phyloP scores from a whole-genome alignment of 1,140 invertebrate species.

The Xylocopa sonorina region DNA sequence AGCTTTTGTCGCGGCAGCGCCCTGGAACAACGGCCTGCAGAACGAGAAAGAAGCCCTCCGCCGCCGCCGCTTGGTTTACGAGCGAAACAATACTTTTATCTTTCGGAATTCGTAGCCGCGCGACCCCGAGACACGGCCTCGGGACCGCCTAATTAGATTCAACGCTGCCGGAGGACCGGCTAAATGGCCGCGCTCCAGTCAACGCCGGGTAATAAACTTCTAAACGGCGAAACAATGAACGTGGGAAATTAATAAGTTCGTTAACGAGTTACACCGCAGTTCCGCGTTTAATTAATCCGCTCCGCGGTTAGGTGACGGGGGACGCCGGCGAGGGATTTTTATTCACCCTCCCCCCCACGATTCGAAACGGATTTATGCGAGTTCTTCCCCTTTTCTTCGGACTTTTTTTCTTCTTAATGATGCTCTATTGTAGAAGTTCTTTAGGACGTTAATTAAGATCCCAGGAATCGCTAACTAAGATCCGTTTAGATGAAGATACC shows the following conservation, averaged over 20 bases:
- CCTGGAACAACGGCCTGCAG: background rate
- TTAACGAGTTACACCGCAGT: constrained; percentile 12
- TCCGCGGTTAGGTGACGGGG: no score
- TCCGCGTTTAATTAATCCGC: constrained; percentile 29
- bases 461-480: background rate
- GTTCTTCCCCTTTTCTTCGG: background rate
- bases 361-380: background rate
- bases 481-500: background rate
- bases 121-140: background rate
- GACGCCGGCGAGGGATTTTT: background rate
- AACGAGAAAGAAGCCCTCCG: constrained; percentile 34
- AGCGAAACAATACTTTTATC: constrained; percentile 48
- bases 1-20: constrained; percentile 45
- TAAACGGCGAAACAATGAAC: constrained; percentile 31
- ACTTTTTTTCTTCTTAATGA: background rate
- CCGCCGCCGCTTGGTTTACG: constrained; percentile 31
- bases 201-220: constrained; percentile 23
- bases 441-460: background rate
- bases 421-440: rapidly evolving
- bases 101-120: constrained; percentile 19
- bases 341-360: no score
- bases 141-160: constrained; percentile 27
- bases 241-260: constrained; percentile 15
- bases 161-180: background rate
- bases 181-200: background rate